Evolutionary conservation across 92 coral and sea anemone species (phyloP).

Genomic region (Porites divaricata): DNA sequence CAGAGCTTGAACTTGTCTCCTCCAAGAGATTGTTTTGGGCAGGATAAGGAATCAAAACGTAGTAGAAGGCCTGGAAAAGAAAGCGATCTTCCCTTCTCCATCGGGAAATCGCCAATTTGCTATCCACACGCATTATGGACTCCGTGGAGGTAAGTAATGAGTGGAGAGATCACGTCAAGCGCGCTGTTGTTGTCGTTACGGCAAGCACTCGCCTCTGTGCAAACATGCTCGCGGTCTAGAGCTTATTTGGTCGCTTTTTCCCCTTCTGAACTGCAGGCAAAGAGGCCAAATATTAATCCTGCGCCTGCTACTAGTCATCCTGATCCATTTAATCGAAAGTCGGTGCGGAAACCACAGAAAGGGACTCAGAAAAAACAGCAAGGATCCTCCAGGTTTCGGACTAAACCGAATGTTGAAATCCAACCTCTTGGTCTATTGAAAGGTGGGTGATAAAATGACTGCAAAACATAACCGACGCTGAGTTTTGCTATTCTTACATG

Average conservation of each 20-base stretch:
- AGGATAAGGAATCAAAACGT: slow-evolving; percentile 80
- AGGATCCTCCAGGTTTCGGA: slow-evolving; percentile 99
- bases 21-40: slow-evolving; percentile 56
- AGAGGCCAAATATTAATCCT: slow-evolving; percentile 85
- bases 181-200: slow-evolving; percentile 95
- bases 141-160: slow-evolving; percentile 94
- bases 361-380: slow-evolving; percentile 94
- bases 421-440: slow-evolving; percentile 92
- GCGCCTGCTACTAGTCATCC: slow-evolving; percentile 85
- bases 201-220: slow-evolving; percentile 97
- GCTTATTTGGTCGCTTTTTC: slow-evolving; percentile 70
- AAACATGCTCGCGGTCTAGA: slow-evolving; percentile 85
- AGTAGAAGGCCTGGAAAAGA: slow-evolving; percentile 78
- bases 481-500: background rate
- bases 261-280: slow-evolving; percentile 69
- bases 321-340: slow-evolving; percentile 99
- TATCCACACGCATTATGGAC: slow-evolving; percentile 80
- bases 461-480: background rate
- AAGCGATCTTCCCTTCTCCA: slow-evolving; percentile 98
- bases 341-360: slow-evolving; percentile 98
- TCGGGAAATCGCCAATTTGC: slow-evolving; percentile 92
- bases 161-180: slow-evolving; percentile 51
- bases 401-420: slow-evolving; percentile 85
- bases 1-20: slow-evolving; percentile 88
- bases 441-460: slow-evolving; percentile 78